phyloP scores from a whole-genome alignment of 2,113 vertebrate genomes.

The Fulica atra region DNA sequence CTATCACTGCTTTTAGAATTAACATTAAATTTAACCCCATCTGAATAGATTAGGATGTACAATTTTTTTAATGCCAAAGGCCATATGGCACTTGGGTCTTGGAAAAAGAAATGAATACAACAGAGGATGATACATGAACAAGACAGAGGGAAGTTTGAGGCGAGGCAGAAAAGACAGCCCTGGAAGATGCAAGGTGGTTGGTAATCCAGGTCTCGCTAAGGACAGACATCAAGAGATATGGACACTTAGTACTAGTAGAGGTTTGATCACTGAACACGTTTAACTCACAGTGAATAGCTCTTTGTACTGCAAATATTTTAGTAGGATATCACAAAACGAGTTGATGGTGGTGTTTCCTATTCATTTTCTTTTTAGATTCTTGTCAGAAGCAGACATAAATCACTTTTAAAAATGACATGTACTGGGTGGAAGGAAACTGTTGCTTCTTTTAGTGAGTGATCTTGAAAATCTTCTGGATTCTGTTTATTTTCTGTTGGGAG shows the following conservation, averaged over 20 bases:
- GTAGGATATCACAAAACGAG: neutral
- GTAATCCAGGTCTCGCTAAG: neutral
- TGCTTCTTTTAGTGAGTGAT: neutral
- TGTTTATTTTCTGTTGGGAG: neutral
- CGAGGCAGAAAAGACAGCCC: neutral
- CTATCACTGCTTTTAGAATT: neutral
- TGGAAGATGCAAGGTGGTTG: neutral
- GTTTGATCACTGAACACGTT: neutral
- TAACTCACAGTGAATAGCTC: neutral
- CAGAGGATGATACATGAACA: neutral
- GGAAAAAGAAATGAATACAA: neutral
- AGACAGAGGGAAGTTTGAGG: neutral
- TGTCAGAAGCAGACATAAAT: neutral
- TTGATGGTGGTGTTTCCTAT: neutral
- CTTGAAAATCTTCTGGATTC: neutral
- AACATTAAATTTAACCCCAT: neutral
- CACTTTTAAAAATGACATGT: neutral
- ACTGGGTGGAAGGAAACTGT: rapidly evolving
- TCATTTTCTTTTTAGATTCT: neutral
- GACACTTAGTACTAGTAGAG: neutral
- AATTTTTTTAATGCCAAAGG: neutral
- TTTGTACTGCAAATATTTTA: neutral
- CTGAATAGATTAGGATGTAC: neutral
- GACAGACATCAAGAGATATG: neutral
- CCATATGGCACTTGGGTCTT: neutral